A percentile compares a stretch with the other conserved stretches of the same genome.
These are phyloP conservation scores for Leucoma salicis DNA, from an alignment of 2,888 invertebrate genomes.

Conservation along the genomic window DNA sequence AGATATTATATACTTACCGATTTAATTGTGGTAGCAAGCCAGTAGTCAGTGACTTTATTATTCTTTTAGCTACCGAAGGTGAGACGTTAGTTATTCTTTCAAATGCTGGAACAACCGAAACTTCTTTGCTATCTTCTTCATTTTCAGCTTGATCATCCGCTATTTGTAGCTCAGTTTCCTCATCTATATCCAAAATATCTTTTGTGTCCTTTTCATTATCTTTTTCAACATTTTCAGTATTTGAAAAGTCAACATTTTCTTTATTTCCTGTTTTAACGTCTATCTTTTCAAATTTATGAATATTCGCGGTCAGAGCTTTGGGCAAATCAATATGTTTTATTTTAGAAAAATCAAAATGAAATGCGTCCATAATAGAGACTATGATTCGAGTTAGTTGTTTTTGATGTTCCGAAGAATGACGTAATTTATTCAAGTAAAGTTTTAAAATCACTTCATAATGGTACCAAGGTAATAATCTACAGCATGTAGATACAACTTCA, in stretches of 20 bases:
- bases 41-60: constrained; percentile 86
- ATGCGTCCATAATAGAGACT: constrained; percentile 91
- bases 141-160: constrained; percentile 63
- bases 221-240: constrained; percentile 17
- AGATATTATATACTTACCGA: constrained; percentile 60
- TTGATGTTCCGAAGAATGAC: constrained; percentile 87
- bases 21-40: constrained; percentile 91
- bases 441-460: constrained; percentile 92
- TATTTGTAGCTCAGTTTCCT: constrained; percentile 58
- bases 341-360: constrained; percentile 93
- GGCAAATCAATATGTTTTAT: constrained; percentile 65
- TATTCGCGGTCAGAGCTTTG: constrained; percentile 53
- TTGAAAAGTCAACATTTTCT: constrained; percentile 24
- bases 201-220: constrained; percentile 30
- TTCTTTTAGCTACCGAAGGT: constrained; percentile 87
- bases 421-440: constrained; percentile 89
- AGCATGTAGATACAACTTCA: constrained; percentile 89
- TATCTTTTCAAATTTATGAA: constrained; percentile 38
- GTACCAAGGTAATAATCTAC: constrained; percentile 92
- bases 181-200: constrained; percentile 41
- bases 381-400: constrained; percentile 91
- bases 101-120: constrained; percentile 56
- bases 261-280: constrained; percentile 35
- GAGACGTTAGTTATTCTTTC: constrained; percentile 82
- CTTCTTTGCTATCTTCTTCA: constrained; percentile 53